These are phyloP conservation scores for Baccha elongata DNA, from an alignment of 2,888 invertebrate genomes.

Conservation along the genomic window DNA sequence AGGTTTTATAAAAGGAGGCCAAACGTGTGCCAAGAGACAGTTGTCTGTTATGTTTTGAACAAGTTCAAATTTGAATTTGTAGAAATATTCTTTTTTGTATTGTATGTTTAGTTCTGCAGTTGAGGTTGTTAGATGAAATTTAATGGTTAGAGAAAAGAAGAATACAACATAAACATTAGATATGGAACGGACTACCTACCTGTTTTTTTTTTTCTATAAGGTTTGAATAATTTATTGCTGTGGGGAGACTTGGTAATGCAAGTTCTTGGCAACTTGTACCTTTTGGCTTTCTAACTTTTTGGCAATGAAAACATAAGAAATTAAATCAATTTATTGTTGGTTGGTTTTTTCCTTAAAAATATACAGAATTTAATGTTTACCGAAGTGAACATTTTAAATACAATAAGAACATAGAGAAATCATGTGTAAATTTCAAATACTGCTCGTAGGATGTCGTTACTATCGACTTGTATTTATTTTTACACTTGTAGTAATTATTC, in stretches of 20 bases:
- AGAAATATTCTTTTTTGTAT: conserved; percentile 25
- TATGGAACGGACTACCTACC: neutral
- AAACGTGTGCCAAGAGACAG: conserved; percentile 48
- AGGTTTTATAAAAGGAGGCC: conserved; percentile 9
- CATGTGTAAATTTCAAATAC: too few species aligned
- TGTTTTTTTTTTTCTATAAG: neutral
- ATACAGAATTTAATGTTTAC: too few species aligned
- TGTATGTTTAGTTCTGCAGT: neutral
- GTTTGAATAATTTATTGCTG: conserved; percentile 52
- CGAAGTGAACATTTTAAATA: too few species aligned
- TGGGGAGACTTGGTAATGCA: conserved; percentile 30
- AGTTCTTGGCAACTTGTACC: conserved; percentile 43
- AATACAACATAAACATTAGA: neutral
- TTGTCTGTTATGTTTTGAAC: conserved; percentile 50
- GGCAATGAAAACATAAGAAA: conserved; percentile 4
- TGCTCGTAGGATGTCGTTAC: too few species aligned
- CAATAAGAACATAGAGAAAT: too few species aligned
- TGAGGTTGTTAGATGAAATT: conserved; percentile 15
- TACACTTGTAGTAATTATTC: too few species aligned
- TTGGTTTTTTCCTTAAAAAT: neutral
- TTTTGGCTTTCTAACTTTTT: conserved; percentile 13
- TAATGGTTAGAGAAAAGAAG: too few species aligned
- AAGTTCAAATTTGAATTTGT: conserved; percentile 53
- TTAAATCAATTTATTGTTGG: conserved; percentile 16
- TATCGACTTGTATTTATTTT: too few species aligned